Evolutionary conservation across 2,113 vertebrate species (phyloP), one percentile per base, ranked within the genome.

Genomic region (Corythornis cristatus): DNA sequence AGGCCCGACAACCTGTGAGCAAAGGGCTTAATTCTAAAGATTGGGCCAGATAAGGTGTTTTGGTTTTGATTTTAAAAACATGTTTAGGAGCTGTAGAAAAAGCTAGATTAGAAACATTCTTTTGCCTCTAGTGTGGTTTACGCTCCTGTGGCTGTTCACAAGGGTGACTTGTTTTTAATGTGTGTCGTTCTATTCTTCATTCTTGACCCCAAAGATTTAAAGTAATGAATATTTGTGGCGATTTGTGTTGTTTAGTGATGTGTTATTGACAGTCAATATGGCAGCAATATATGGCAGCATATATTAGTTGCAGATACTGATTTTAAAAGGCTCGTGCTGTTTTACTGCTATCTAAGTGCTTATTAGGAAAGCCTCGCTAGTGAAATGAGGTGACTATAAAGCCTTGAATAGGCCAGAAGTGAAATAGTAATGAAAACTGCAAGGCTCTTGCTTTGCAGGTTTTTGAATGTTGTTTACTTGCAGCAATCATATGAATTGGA

Each of bases 21-120:
- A 4, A 8, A 4, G 12, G 9, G 9, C 46, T 76, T 83, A 12
- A 3, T 10, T n/a, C 12, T 3, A 1, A 15, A 4, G 5, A 0
- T 0, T 43, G 45, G 31, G 31, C 12, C 11, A 23, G 46, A 11
- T 48, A 19, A 22, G 19, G 46, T 48, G 21, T 50, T 50, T 23
- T 23, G 22, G 48, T 23, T 50, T 48, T 21, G 10, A 1, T 2
- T 19, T 66, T 35, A 26, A 19, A 12, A 8, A 16, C 19, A 3
- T 2, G 9, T 2, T 20, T 62, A 33, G 1, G 12, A 26, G 22
- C 29, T 85, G 14, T 8, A 5, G n/a, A 25, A 28, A 76, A 70
- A 35, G 7, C 16, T 60, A 7, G 6, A 8, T 53, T 35, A 21
- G 33, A 72, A 15, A 7, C 5, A 3, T 11, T 8, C 3, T 56